Conservation (phyloP, 2,113 vertebrate genomes). For the Tychaedon coryphoeus region DNA sequence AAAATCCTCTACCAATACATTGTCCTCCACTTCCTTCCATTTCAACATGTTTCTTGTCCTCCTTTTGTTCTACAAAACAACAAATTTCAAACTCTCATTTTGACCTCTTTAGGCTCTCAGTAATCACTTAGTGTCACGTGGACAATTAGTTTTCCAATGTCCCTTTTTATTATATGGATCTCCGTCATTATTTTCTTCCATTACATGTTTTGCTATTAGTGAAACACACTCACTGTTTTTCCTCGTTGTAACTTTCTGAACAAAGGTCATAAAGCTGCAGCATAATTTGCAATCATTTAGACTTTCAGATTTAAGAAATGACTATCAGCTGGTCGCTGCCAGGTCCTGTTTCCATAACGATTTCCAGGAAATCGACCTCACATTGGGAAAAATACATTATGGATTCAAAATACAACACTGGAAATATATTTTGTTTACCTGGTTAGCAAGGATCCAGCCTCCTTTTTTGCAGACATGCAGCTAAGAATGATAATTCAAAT, state of each 20-base stretch:
- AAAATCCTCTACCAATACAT: neutral
- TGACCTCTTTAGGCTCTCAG: neutral
- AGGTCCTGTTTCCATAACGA: conserved; percentile 61
- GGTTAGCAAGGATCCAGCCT: conserved; percentile 71
- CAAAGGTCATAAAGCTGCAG: neutral
- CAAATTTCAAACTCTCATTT: neutral
- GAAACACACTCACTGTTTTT: neutral
- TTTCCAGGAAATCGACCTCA: conserved; percentile 16
- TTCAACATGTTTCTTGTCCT: conserved; percentile 48
- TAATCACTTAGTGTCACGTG: neutral
- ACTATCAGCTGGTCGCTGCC: conserved; percentile 62
- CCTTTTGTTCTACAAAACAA: neutral
- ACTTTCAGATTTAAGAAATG: neutral
- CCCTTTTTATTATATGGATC: neutral
- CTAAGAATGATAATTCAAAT: conserved; percentile 70
- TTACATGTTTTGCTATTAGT: neutral
- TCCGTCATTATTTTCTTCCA: neutral
- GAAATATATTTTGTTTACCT: conserved; percentile 59
- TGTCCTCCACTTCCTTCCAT: neutral
- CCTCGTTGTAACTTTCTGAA: neutral
- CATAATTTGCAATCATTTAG: neutral
- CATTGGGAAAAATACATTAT: neutral
- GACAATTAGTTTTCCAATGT: neutral
- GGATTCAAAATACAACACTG: conserved; percentile 26
- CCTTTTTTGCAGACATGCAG: conserved; percentile 72